Percentiles rank a stretch among this genome's conserved stretches.
Evolutionary conservation across 2,888 invertebrate genomes (phyloP).

Genomic region (Platycheirus albimanus): DNA sequence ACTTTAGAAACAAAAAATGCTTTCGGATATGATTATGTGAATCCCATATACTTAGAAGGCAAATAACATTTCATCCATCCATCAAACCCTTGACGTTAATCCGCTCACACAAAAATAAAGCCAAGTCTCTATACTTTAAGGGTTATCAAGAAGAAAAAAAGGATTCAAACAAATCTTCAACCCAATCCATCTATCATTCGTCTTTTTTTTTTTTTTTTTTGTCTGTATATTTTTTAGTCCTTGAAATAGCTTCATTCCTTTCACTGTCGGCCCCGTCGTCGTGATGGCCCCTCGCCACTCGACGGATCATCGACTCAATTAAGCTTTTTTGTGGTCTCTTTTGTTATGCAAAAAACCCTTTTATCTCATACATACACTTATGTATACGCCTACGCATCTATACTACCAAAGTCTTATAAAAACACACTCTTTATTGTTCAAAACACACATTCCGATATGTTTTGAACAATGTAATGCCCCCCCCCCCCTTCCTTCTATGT

Average conservation of each 20-base stretch:
- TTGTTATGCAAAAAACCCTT: conserved; percentile 52
- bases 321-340: conserved; percentile 57
- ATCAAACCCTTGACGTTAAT: conserved; percentile 56
- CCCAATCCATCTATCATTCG: conserved; percentile 42
- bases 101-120: conserved; percentile 18
- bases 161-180: conserved; percentile 15
- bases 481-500: neutral
- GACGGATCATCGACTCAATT: conserved; percentile 63
- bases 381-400: neutral
- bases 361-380: conserved; percentile 1
- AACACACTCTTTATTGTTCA: conserved; percentile 46
- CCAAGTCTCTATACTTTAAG: conserved; percentile 5
- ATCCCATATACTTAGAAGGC: conserved; percentile 13
- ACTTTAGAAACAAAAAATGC: conserved; percentile 33
- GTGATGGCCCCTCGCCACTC: neutral
- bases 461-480: conserved; percentile 43
- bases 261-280: neutral
- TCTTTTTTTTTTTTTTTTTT: too few species aligned
- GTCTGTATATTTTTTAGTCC: conserved; percentile 1
- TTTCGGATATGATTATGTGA: conserved; percentile 33
- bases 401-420: conserved; percentile 31
- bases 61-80: conserved; percentile 32
- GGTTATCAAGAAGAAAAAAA: neutral
- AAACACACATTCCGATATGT: conserved; percentile 67
- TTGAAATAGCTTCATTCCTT: conserved; percentile 10